Base-by-base conservation (phyloP, 92 coral and sea anemone genomes). In the Palythoa grandis region DNA sequence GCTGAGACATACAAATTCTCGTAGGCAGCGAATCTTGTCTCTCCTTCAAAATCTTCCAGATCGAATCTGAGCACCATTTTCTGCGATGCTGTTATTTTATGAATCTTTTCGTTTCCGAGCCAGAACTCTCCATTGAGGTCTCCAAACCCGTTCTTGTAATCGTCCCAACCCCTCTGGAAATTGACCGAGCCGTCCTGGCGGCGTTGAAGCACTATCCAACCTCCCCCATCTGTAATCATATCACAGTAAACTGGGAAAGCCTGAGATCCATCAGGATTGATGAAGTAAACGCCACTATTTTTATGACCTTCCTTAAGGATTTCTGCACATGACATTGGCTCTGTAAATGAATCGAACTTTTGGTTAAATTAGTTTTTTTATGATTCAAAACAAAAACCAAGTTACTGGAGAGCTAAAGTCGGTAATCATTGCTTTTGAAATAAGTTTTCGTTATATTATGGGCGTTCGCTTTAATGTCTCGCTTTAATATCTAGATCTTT, bases 101-200 rank as follows among this genome's bases (percentile, higher is more conserved):
- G 57, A 11, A 74, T 74, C 60, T 74, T 74, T 20, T 74, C 60
- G 58, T 47, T 20, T 74, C 78, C 78, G 35, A 74, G 61, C 78
- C 78, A 74, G 58, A 74, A 74, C 29, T 74, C 78, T 5, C 60
- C 60, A 4, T 48, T 10, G 3, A 74, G 54, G 58, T 74, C 29
- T 8, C 78, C 78, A 22, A 74, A 74, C 3, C 78, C 78, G 2
- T 74, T 74, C 57, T 74, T 74, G 78, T 74, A 74, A 11, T 47
- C 37, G 38, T 47, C 25, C 78, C 78, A 74, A 10, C 60, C 78
- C 29, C 78, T 23, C 53, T 74, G 10, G 78, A 74, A 74, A 19
- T 74, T 74, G 38, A 74, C 78, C 17, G 78, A 40, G 17, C 78
- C 78, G 24, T 74, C 60, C 38, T 47, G 38, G 25, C 78, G 57